phyloP scores from a whole-genome alignment of 2,797 vertebrate genomes.

The Eleutherodactylus coqui region DNA sequence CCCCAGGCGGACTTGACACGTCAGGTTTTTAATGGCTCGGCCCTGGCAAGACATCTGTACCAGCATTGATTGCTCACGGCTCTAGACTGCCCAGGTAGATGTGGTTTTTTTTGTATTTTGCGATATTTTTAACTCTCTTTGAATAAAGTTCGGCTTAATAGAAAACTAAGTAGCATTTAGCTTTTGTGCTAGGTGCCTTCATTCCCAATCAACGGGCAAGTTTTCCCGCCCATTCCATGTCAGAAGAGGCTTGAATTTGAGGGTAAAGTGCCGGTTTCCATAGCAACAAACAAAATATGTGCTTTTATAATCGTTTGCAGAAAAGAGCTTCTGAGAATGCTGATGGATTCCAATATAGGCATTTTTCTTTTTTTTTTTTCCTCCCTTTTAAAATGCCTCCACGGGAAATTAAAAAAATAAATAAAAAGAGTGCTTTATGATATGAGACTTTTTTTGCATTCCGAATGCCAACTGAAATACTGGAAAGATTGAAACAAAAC shows the following conservation, averaged over 20 bases:
- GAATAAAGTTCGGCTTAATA: constrained; percentile 67
- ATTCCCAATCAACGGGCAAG: constrained; percentile 21
- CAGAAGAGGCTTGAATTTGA: constrained; percentile 31
- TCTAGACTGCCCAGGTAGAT: constrained; percentile 69
- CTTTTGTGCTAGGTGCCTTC: constrained; percentile 33
- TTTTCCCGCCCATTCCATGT: constrained; percentile 21
- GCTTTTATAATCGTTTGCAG: constrained; percentile 22
- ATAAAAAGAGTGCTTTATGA: constrained; percentile 18
- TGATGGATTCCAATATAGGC: constrained; percentile 22
- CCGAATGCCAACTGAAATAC: not conserved
- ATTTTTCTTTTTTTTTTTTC: constrained; percentile 15
- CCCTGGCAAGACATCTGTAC: constrained; percentile 59
- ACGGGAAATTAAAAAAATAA: constrained; percentile 5
- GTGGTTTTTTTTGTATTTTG: constrained; percentile 65
- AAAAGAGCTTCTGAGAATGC: constrained; percentile 26
- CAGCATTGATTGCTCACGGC: constrained; percentile 62
- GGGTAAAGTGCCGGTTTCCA: constrained; percentile 33
- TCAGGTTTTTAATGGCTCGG: constrained; percentile 64
- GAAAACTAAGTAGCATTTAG: constrained; percentile 55
- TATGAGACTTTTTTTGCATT: not conserved
- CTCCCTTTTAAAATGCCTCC: constrained; percentile 27
- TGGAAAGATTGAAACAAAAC: constrained; percentile 22
- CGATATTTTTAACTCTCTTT: constrained; percentile 72
- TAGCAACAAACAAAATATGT: constrained; percentile 54
- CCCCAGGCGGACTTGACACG: constrained; percentile 60